Conservation (phyloP, 2,888 invertebrate species). For the Hanleya hanleyi region DNA sequence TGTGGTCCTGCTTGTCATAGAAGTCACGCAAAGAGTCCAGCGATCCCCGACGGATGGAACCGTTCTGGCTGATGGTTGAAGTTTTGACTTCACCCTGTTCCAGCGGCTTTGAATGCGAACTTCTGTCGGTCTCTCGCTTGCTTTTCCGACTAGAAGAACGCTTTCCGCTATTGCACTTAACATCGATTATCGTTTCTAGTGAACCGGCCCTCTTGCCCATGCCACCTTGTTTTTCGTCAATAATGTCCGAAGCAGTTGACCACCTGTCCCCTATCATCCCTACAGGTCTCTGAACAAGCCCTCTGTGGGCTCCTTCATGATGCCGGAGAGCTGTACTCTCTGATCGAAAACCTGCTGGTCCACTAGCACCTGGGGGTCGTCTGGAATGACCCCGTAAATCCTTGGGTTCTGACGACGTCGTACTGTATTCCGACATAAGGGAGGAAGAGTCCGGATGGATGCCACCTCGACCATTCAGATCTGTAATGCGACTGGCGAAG, state of each 20-base stretch:
- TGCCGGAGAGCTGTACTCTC: neutral
- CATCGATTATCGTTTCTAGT: conserved; percentile 53
- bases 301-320: neutral
- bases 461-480: neutral
- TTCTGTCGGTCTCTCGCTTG: neutral
- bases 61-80: conserved; percentile 40
- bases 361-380: neutral
- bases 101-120: neutral
- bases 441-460: conserved; percentile 19
- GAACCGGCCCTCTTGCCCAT: conserved; percentile 44
- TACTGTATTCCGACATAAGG: conserved; percentile 43
- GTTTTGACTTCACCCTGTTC: conserved; percentile 3
- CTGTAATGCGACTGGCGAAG: neutral
- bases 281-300: neutral
- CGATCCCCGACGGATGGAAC: conserved; percentile 75
- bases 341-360: neutral
- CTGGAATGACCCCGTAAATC: conserved; percentile 8
- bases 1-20: conserved; percentile 59
- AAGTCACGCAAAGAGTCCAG: conserved; percentile 77
- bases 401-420: conserved; percentile 30
- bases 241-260: neutral
- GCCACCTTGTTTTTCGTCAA: neutral
- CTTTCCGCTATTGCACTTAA: conserved; percentile 6
- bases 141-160: neutral
- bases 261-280: neutral